phyloP scores from a whole-genome alignment of 2,797 vertebrate species.

The Austrolebias charrua region DNA sequence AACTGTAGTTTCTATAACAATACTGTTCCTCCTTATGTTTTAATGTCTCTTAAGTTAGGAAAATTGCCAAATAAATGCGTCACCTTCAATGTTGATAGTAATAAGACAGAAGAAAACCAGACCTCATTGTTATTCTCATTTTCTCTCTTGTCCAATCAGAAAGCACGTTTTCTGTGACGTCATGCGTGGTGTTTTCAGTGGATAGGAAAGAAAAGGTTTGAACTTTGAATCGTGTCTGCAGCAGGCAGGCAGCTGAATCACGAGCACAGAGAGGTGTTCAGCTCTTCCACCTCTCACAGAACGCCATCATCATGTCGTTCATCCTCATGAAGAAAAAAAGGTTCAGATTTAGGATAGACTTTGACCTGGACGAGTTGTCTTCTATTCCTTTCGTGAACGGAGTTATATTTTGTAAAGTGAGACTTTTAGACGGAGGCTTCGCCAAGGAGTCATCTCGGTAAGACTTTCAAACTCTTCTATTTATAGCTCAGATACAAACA shows the following conservation, averaged over 20 bases:
- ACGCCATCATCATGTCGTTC: constrained; percentile 80
- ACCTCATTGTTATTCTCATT: background rate
- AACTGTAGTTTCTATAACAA: too few species aligned
- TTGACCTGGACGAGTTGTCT: constrained; percentile 90
- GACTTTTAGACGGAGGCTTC: constrained; percentile 91
- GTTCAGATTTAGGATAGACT: constrained; percentile 92
- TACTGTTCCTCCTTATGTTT: too few species aligned
- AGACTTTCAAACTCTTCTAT: constrained; percentile 51
- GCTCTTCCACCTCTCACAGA: background rate
- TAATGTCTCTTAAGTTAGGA: too few species aligned
- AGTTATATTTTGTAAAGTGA: constrained; percentile 94
- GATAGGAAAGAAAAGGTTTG: constrained; percentile 53
- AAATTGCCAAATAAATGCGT: too few species aligned
- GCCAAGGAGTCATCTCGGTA: constrained; percentile 89
- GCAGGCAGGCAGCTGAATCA: constrained; percentile 1
- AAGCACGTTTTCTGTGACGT: constrained; percentile 14
- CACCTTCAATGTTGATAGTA: too few species aligned
- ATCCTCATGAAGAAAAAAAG: constrained; percentile 91
- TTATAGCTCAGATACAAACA: constrained; percentile 39
- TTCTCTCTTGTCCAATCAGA: constrained; percentile 51
- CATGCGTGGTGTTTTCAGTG: constrained; percentile 16
- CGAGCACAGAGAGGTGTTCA: constrained; percentile 15
- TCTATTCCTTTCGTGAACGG: constrained; percentile 93
- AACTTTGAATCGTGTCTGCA: constrained; percentile 43
- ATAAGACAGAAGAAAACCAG: background rate